A percentile compares a stretch with the other conserved stretches of the same genome.
phyloP scores from a whole-genome alignment of 2,113 vertebrate species.

The Acrocephalus arundinaceus region DNA sequence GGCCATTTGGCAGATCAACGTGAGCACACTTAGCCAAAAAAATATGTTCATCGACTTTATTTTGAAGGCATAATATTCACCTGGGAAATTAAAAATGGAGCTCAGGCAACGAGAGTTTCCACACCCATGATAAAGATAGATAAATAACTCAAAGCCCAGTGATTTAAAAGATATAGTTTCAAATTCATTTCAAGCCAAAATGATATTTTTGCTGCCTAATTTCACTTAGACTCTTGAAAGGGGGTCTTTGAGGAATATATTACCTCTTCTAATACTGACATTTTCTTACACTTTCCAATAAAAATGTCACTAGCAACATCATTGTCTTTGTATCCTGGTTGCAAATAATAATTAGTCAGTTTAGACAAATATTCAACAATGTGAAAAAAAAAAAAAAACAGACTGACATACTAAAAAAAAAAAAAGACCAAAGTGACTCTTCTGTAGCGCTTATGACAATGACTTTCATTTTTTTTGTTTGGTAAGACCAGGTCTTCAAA shows the following conservation, averaged over 20 bases:
- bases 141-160: neutral
- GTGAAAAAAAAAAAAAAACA: neutral
- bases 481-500: neutral
- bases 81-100: conserved; percentile 7
- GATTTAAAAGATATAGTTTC: neutral
- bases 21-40: neutral
- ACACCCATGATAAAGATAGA: neutral
- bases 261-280: neutral
- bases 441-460: neutral
- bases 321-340: neutral
- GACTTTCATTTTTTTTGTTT: neutral
- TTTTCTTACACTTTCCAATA: neutral
- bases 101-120: neutral
- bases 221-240: neutral
- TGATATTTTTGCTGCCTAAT: neutral
- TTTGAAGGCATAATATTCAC: conserved; percentile 23
- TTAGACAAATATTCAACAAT: neutral
- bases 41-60: conserved; percentile 12
- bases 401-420: neutral
- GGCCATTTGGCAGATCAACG: conserved; percentile 30
- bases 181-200: neutral
- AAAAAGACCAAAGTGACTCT: neutral
- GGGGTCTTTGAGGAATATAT: neutral
- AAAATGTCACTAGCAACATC: neutral
- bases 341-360: neutral